These are phyloP conservation scores for Stomatorhinus ivindoensis DNA, from an alignment of 2,113 vertebrate genomes.

Conservation along the genomic window DNA sequence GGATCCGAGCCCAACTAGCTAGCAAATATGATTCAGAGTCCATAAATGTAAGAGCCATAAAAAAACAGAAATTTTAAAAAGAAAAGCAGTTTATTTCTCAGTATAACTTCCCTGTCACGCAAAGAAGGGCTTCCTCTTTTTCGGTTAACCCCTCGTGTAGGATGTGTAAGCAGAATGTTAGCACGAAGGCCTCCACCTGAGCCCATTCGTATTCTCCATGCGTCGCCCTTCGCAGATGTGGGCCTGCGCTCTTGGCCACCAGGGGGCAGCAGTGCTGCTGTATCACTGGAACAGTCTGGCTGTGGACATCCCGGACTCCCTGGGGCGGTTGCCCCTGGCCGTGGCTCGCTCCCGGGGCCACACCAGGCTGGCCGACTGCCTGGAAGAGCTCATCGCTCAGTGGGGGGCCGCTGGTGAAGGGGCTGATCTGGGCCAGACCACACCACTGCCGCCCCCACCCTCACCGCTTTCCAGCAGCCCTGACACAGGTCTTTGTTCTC, in stretches of 20 bases:
- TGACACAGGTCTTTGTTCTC: conserved; percentile 64
- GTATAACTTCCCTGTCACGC: background rate
- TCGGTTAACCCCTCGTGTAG: background rate
- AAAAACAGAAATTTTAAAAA: background rate
- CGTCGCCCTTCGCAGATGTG: conserved; percentile 63
- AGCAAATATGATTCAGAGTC: background rate
- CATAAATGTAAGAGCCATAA: background rate
- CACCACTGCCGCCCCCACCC: conserved; percentile 28
- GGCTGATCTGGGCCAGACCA: conserved; percentile 17
- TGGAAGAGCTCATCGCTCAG: conserved; percentile 73
- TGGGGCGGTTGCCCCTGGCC: conserved; percentile 74
- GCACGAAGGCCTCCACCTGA: background rate
- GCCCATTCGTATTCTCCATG: background rate
- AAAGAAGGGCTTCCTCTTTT: background rate
- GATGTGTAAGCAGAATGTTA: background rate
- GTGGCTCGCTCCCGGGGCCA: conserved; percentile 80
- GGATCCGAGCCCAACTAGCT: background rate
- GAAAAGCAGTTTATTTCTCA: background rate
- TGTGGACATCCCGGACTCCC: conserved; percentile 73
- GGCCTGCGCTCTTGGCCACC: conserved; percentile 82
- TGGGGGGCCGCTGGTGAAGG: conserved; percentile 13
- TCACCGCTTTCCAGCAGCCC: conserved; percentile 73
- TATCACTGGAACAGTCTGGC: conserved; percentile 73
- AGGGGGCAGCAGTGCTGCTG: conserved; percentile 71
- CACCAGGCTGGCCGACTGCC: conserved; percentile 66